Evolutionary conservation across 2,797 vertebrate species (phyloP).

Genomic region (Helarctos malayanus): DNA sequence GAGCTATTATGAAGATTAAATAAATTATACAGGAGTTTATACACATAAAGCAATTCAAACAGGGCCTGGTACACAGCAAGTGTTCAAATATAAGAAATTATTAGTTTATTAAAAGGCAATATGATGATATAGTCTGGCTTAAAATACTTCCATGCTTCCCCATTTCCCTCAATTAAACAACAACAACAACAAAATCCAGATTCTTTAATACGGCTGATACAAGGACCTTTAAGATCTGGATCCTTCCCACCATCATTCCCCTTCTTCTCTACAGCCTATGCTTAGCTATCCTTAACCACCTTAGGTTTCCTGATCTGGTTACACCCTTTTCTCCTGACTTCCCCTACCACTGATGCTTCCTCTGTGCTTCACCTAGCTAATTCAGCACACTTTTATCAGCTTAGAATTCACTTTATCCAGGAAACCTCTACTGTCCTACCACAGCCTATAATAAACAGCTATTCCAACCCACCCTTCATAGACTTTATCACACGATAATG

Average conservation of each 20-base stretch:
- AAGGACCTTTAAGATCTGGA: not conserved
- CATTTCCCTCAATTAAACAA: not conserved
- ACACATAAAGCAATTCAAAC: not conserved
- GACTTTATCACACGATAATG: not conserved
- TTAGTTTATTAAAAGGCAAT: conserved; percentile 38
- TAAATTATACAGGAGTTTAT: conserved; percentile 4
- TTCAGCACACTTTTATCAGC: not conserved
- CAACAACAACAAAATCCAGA: not conserved
- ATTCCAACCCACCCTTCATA: not conserved
- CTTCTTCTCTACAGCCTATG: not conserved
- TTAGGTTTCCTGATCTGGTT: not conserved
- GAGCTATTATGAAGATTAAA: not conserved
- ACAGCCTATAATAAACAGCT: not conserved
- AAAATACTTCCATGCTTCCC: not conserved
- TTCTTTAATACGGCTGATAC: not conserved
- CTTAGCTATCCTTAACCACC: not conserved
- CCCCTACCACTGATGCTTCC: not conserved
- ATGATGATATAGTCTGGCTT: not conserved
- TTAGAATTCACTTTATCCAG: not conserved
- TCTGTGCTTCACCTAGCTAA: not conserved
- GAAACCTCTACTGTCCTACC: not conserved
- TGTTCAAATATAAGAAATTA: not conserved
- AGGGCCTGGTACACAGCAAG: not conserved
- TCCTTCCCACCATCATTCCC: not conserved
- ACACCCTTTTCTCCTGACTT: not conserved